Base-by-base conservation (phyloP, 2,888 invertebrate genomes). In the Meandrusa payeni region DNA sequence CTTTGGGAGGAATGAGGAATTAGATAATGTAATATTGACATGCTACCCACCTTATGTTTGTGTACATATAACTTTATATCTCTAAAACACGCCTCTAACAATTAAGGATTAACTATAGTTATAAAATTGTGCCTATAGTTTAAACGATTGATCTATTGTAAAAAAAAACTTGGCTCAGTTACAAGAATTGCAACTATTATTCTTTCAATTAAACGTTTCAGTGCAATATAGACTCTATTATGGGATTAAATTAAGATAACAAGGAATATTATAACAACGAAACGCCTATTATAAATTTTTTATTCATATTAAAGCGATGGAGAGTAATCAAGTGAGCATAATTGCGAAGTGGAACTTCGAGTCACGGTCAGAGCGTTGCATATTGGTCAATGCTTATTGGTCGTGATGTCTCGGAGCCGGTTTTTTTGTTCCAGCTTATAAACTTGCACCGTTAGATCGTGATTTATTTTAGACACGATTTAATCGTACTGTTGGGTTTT, bases 291-390 rank as follows among this genome's bases (percentile, higher is more conserved):
- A 11, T 27, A 10, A n/a, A 36, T 5, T 45, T 28, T 27, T 45
- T 40, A 9, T 23, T n/a, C n/a, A 5, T 9, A 15, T 32, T 27
- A 34, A 20, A 13, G 11, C 12, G 20, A 28, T 3, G 5, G 23
- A 9, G 27, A 27, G 6, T 33, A 39, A 42, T 43, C 38, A 47
- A 46, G 44, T 46, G 46, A 42, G 38, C 46, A 37, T 52, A 49
- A 54, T 56, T 56, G 52, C 43, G 47, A 50, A 48, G 54, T 54
- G 50, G 51, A 55, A 46, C 51, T 54, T 52, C 34, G 47, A 58
- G 52, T 52, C 59, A 59, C 34, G 57, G 55, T 42, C 55, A 34
- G 31, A 27, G 31, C 40, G 34, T 33, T 51, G 39, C 43, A 39
- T 52, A 52, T 50, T 50, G 55, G 59, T 59, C 55, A 57, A 52